These are phyloP conservation scores for Tapirus indicus DNA, from an alignment of 2,797 vertebrate genomes.

Conservation along the genomic window DNA sequence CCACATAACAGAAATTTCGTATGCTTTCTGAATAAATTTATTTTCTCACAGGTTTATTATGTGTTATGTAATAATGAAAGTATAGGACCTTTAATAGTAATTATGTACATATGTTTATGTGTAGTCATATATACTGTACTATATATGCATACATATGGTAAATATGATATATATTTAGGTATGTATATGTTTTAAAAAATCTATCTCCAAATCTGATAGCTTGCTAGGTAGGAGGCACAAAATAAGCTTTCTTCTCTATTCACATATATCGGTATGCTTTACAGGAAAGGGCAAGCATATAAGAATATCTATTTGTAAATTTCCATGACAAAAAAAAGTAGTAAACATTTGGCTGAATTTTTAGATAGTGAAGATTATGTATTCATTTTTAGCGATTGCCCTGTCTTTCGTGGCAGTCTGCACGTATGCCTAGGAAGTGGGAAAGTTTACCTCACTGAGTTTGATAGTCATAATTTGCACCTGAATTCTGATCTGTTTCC, in stretches of 20 bases:
- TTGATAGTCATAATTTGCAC: neutral
- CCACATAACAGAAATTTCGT: neutral
- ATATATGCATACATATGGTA: neutral
- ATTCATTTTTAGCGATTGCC: neutral
- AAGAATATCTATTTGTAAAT: neutral
- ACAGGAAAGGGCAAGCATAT: neutral
- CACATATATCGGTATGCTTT: neutral
- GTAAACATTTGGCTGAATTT: neutral
- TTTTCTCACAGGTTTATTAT: slow-evolving; percentile 21
- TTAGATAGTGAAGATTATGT: neutral
- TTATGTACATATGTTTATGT: neutral
- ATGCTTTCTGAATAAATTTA: neutral
- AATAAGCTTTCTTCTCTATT: neutral
- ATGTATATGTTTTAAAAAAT: neutral
- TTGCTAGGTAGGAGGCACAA: neutral
- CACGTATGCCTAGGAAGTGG: neutral
- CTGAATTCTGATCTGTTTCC: neutral
- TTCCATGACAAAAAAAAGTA: neutral
- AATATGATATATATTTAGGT: neutral
- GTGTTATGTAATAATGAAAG: neutral
- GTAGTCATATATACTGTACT: neutral
- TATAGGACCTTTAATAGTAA: neutral
- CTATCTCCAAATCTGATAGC: neutral
- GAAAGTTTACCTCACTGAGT: neutral
- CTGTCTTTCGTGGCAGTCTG: neutral